A percentile compares a stretch with the other conserved stretches of the same genome.
These are phyloP conservation scores for Hydrophis major DNA, from an alignment of 2,797 vertebrate genomes.

Conservation along the genomic window DNA sequence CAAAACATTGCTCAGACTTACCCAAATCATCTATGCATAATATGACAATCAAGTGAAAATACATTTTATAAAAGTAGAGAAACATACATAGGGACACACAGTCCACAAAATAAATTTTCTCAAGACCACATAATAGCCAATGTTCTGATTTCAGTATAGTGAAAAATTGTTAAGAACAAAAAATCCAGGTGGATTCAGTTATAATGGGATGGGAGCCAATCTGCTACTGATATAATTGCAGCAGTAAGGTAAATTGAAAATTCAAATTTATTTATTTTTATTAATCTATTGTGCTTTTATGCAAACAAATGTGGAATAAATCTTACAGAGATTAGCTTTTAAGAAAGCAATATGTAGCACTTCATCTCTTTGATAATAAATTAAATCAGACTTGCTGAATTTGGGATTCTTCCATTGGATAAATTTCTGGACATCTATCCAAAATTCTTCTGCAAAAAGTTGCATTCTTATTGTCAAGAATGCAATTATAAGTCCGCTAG, in stretches of 20 bases:
- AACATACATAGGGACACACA: neutral
- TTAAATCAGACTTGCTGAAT: neutral
- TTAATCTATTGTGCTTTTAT: neutral
- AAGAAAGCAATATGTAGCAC: neutral
- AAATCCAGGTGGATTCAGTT: neutral
- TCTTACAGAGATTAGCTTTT: neutral
- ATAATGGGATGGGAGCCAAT: neutral
- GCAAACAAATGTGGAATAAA: neutral
- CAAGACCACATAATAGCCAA: neutral
- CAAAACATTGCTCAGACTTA: neutral
- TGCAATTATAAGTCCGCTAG: neutral
- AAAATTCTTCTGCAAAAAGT: neutral
- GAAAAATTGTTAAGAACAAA: neutral
- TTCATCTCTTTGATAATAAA: neutral
- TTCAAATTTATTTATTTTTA: neutral
- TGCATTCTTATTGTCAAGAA: neutral
- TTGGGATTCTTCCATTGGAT: neutral
- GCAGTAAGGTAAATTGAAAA: neutral
- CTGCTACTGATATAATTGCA: neutral
- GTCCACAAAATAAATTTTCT: neutral
- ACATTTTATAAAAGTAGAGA: neutral
- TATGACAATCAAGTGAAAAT: neutral
- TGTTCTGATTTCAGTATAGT: neutral
- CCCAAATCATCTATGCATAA: neutral
- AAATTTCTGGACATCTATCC: neutral